Base-by-base conservation (phyloP, 2,888 invertebrate species). In the Oeneis ivallda region DNA sequence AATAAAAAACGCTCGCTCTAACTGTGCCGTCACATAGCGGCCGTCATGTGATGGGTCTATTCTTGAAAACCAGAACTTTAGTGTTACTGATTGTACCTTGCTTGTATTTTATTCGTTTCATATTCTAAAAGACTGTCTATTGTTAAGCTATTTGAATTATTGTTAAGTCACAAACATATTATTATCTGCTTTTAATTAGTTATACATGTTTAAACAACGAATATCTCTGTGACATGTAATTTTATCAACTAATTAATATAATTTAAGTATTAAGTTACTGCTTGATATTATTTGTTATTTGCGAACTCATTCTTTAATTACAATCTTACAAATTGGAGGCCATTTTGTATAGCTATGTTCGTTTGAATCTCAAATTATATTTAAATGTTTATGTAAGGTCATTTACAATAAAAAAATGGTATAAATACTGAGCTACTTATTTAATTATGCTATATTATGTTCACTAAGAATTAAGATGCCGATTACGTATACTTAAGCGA, bases 101-200 rank as follows among this genome's bases (percentile, higher is more conserved):
- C 76, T 79, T 79, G 75, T 79, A 77, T 79, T 72, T 74, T 72
- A 70, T 70, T 75, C 72, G 75, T 83, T 84, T 82, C 81, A 84
- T 84, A 82, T 83, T 86, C 83, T 87, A 87, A 87, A 91, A 92
- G 91, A 92, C 91, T 92, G 91, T 89, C 89, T 90, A 90, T 85
- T 86, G 76, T 79, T 89, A 90, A 89, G 89, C 85, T 87, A 88
- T 83, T 85, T 81, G 87, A 86, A 85, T 85, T 86, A 87, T 86
- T 82, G 74, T 84, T 89, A 89, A 88, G 91, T 91, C 90, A 91
- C 91, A 92, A 92, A 92, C 84, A 82, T 84, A 83, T 82, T 84
- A 83, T 82, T 85, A 83, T 79, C 80, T 75, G 79, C 79, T 85
- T 83, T 79, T 80, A 79, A 83, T 86, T 85, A 87, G 83, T 84